Conservation (phyloP, 2,113 vertebrate species). For the Probosciger aterrimus region DNA sequence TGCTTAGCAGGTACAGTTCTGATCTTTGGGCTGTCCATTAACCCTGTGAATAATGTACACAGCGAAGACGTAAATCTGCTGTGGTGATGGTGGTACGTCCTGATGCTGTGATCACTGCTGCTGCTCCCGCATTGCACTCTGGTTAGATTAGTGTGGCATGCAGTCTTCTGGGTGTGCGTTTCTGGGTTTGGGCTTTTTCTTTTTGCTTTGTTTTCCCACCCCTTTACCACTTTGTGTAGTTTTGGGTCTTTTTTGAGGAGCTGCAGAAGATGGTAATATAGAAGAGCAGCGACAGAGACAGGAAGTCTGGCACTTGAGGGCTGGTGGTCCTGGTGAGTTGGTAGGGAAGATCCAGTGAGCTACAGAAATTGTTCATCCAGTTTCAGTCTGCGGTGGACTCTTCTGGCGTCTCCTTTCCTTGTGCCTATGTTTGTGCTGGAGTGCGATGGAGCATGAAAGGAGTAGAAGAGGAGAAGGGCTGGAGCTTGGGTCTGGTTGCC, state of each 20-base stretch:
- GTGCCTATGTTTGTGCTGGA: constrained; percentile 12
- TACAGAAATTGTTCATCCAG: neutral
- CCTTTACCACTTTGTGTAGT: neutral
- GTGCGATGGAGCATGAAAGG: neutral
- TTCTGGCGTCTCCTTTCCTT: neutral
- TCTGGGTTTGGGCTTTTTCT: neutral
- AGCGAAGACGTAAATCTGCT: neutral
- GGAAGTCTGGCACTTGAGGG: neutral
- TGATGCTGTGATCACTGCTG: neutral
- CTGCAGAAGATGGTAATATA: neutral
- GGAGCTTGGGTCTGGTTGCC: constrained; percentile 29
- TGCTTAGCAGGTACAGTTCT: constrained; percentile 68
- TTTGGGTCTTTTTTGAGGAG: neutral
- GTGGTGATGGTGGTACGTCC: neutral
- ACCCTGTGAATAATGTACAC: constrained; percentile 31
- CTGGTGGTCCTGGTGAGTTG: neutral
- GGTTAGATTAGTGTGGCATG: neutral
- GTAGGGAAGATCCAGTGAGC: neutral
- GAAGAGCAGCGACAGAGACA: neutral
- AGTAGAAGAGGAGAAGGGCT: constrained; percentile 20
- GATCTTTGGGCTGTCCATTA: constrained; percentile 45
- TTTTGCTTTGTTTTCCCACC: neutral
- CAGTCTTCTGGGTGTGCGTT: neutral
- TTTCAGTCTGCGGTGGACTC: neutral
- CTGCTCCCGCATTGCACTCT: rapidly evolving